Base-by-base conservation (phyloP, 2,888 invertebrate species). In the Antheraea yamamai region DNA sequence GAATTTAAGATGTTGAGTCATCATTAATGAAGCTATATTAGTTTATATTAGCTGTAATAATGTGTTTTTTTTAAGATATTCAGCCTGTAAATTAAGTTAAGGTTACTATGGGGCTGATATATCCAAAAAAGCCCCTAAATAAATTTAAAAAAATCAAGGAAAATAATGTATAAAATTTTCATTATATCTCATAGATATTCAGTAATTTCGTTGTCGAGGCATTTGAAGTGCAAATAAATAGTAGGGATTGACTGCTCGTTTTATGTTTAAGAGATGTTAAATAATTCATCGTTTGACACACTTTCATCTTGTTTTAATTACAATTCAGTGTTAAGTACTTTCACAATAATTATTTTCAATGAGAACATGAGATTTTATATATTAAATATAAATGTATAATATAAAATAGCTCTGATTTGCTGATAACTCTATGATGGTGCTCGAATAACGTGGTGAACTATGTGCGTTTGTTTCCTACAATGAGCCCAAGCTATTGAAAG, bases 281-380 rank as follows among this genome's bases (percentile, higher is more conserved):
- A 85, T 85, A 82, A 87, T 86, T 85, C 84, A 85, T 84, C 80
- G 83, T 81, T 78, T 73, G 77, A 76, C 75, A 77, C 78, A 77
- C 77, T 81, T 81, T 81, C 81, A 76, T 79, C 79, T 76, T 76
- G 76, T 76, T 78, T 77, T 79, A 75, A 75, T 79, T 75, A 77
- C 74, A 71, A 52, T n/a, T 55, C 47, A 12, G 12, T 47, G 47
- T 47, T 47, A 47, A 39, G 2, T 20, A 23, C 7, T 16, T 66
- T 30, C 4, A 26, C 30, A 16, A 30, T 16, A 66, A 16, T 30
- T 30, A 66, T 66, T 64, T 12, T 30, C 23, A 30, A 30, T 14
- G 1, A 66, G 2, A 4, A 12, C 23, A 2, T 23, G 64, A 12
- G 26, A 66, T 64, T 26, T 26, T 64, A 26, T 64, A 47, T 47